Percentiles rank a stretch among this genome's conserved stretches.
phyloP scores from a whole-genome alignment of 2,113 vertebrate species.

The Sinosuthora webbiana region DNA sequence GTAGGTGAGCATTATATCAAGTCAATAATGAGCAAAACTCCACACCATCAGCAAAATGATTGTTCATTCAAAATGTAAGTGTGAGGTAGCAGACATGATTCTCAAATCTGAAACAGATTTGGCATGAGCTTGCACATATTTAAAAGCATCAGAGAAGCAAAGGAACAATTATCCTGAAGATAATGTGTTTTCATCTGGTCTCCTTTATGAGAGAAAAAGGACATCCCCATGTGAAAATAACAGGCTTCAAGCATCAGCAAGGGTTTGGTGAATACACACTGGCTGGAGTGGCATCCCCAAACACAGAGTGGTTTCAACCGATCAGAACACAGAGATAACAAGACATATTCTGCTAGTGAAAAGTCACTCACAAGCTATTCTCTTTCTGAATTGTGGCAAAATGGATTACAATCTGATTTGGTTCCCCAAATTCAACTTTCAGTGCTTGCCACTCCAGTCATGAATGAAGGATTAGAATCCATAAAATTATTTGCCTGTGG shows the following conservation, averaged over 20 bases:
- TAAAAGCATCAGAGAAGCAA: background rate
- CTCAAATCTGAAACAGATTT: background rate
- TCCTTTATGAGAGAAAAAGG: background rate
- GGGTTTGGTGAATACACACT: background rate
- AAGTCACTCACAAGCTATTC: background rate
- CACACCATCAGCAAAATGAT: background rate
- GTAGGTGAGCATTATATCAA: background rate
- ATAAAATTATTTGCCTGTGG: background rate
- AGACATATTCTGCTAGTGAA: background rate
- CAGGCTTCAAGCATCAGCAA: background rate
- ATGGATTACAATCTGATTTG: background rate
- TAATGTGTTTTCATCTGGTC: background rate
- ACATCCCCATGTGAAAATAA: background rate
- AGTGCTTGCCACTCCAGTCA: background rate
- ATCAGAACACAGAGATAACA: fast-evolving
- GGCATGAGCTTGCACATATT: background rate
- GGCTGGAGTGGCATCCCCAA: background rate
- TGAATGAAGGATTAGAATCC: background rate
- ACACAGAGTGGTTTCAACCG: background rate
- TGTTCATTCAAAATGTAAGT: background rate
- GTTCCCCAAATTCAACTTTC: background rate
- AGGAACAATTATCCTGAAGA: background rate
- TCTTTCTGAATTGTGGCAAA: background rate
- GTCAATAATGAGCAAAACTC: background rate
- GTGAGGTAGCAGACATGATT: background rate